Base-by-base conservation (phyloP, 2,113 vertebrate genomes). In the Fulmarus glacialis region DNA sequence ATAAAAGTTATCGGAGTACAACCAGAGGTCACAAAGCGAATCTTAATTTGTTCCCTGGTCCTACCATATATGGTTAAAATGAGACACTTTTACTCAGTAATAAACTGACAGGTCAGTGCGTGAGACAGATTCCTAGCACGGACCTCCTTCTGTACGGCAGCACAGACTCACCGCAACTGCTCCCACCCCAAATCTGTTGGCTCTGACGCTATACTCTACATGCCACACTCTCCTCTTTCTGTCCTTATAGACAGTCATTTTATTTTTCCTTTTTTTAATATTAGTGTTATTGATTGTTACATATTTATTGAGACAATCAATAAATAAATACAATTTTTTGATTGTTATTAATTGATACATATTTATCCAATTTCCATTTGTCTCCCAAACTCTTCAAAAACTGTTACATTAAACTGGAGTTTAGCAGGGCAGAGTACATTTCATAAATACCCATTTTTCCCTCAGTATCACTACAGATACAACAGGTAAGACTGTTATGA, bases 41-140 rank as follows among this genome's bases (percentile, higher is more conserved):
- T 12, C 9, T 34, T 7, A 2, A 17, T n/a, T 60, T 74, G 43
- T 26, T 87, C 43, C 72, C 78, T 27, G 27, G 26, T 56, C 34
- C 67, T 8, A 4, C 20, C 5, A 1, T 2, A 5, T 0, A 1
- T 0, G 3, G 36, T 62, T n/a, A 52, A 47, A 42, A 11, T 3
- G 13, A 62, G 73, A 24, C 19, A 13, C 29, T 23, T 26, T 8
- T 6, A 17, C 43, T 27, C 22, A 1, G 4, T 3, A 22, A 17
- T 2, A 13, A 24, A 13, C 1, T 2, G 30, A 8, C 26, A 32
- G 48, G 32, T 12, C 15, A 20, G 19, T 0, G 1, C 3, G 4
- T 4, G 56, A 30, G 30, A 38, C 34, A 22, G 6, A 29, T 6
- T 64, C 38, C 77, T 5, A 12, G 38, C 23, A 34, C 24, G 55